These are phyloP conservation scores for Teleiodes luculella DNA, from an alignment of 2,888 invertebrate genomes.

Conservation along the genomic window DNA sequence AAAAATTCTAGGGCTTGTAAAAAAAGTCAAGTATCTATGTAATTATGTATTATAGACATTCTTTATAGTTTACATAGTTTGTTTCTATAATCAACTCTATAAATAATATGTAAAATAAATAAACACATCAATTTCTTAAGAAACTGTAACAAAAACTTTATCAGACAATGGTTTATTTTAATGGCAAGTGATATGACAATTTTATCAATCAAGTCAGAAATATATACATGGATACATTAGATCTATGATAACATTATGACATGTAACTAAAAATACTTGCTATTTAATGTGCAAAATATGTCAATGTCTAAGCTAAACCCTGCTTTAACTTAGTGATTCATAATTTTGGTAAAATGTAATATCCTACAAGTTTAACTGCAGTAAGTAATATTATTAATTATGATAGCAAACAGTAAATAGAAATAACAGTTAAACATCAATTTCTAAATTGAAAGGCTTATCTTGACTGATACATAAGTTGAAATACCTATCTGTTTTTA, in stretches of 20 bases:
- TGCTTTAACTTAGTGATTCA: slow-evolving; percentile 43
- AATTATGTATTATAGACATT: slow-evolving; percentile 78
- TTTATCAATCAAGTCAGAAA: slow-evolving; percentile 42
- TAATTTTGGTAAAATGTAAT: slow-evolving; percentile 37
- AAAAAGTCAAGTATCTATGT: slow-evolving; percentile 62
- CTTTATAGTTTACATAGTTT: slow-evolving; percentile 75
- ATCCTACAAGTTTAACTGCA: slow-evolving; percentile 43
- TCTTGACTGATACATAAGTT: not conserved
- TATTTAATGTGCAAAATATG: slow-evolving; percentile 44
- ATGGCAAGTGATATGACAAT: slow-evolving; percentile 81
- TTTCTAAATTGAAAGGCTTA: slow-evolving; percentile 31
- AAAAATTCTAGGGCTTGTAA: not conserved
- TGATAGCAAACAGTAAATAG: slow-evolving; percentile 39
- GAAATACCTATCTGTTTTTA: too few species aligned
- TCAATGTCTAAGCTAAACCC: slow-evolving; percentile 48
- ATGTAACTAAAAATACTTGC: slow-evolving; percentile 22
- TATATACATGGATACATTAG: slow-evolving; percentile 35
- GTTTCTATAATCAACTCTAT: slow-evolving; percentile 67
- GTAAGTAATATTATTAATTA: not conserved
- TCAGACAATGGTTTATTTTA: slow-evolving; percentile 61
- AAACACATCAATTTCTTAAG: slow-evolving; percentile 53
- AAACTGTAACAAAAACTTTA: slow-evolving; percentile 53
- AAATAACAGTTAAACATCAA: slow-evolving; percentile 51
- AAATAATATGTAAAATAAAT: slow-evolving; percentile 52
- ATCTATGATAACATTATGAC: slow-evolving; percentile 32